Base-by-base conservation (phyloP, 2,888 invertebrate species). In the Megalurothrips usitatus region DNA sequence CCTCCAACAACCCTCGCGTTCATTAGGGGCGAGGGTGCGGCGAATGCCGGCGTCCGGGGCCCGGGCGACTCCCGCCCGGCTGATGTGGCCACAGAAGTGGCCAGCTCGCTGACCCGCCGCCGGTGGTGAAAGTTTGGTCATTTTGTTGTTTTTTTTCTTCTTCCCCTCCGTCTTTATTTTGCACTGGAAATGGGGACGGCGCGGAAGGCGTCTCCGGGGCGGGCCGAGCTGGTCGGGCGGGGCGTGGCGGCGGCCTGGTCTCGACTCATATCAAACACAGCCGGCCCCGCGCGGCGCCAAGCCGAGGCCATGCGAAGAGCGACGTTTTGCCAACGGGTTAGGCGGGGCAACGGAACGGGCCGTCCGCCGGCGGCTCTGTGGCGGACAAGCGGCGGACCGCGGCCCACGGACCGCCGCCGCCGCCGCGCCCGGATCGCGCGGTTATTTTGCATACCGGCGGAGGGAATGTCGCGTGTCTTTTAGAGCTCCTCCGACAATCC, bases 141-240 rank as follows among this genome's bases (percentile, higher is more conserved):
- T 43, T 43, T 43, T n/a, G n/a, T n/a, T n/a, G n/a, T n/a, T n/a
- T 43, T 43, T 75, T 75, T 26, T 12, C 9, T 26, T 75, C 23
- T 75, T 75, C 68, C 68, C 68, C 23, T 75, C 68, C 68, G 26
- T 75, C 26, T 75, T 75, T 26, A 75, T 75, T 75, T 75, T 75
- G 68, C 68, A 75, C 68, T 23, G 12, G 68, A 26, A 75, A 75
- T 75, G 68, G 68, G 68, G 68, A 75, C 68, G 68, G 0, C 23
- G 68, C 26, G 68, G 52, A 19, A 12, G 52, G 52, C 52, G 52
- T 52, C 52, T 52, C 6, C 34, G 6, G 2, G 3, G 52, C 14
- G 52, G 68, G 68, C 63, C n/a, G 34, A 43, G 63, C 63, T 19
- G 63, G 23, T 10, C 23, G 23, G 23, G 68, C 23, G 23, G n/a